These are phyloP conservation scores for Halcyon malimbica DNA, from an alignment of 2,113 vertebrate genomes.

Conservation along the genomic window DNA sequence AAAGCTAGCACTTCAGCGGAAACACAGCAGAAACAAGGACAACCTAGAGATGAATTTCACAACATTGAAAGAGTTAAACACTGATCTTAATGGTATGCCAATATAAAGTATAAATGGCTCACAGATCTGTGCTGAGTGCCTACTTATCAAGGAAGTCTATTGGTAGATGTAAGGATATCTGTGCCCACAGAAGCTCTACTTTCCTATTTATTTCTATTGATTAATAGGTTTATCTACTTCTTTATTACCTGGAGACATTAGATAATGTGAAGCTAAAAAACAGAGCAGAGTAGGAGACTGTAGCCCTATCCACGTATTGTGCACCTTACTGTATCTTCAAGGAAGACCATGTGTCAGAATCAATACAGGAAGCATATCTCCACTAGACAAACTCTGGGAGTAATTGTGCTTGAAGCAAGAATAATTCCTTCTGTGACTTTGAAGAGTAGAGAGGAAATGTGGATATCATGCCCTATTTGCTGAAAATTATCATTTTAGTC, in stretches of 20 bases:
- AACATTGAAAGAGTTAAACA: background rate
- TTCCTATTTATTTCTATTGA: slow-evolving; percentile 48
- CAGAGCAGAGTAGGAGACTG: background rate
- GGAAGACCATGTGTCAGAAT: background rate
- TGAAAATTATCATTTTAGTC: background rate
- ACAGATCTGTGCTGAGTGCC: background rate
- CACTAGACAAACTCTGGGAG: background rate
- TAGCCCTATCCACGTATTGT: background rate
- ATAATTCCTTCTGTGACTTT: background rate
- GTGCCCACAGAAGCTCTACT: slow-evolving; percentile 1
- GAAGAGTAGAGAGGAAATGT: background rate
- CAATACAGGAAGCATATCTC: background rate
- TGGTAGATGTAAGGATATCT: background rate
- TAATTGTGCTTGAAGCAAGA: background rate
- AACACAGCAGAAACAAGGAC: background rate
- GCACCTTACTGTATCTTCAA: background rate
- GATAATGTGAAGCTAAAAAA: slow-evolving; percentile 28
- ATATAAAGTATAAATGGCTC: background rate
- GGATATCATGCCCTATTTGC: background rate
- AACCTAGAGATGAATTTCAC: background rate
- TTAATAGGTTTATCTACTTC: slow-evolving; percentile 49
- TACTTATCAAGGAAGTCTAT: slow-evolving; percentile 15
- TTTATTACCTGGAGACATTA: slow-evolving; percentile 22
- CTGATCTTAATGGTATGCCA: background rate
- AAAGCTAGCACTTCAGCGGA: background rate